Base-by-base conservation (phyloP, 1,140 invertebrate genomes). In the Drosophila arawakana region DNA sequence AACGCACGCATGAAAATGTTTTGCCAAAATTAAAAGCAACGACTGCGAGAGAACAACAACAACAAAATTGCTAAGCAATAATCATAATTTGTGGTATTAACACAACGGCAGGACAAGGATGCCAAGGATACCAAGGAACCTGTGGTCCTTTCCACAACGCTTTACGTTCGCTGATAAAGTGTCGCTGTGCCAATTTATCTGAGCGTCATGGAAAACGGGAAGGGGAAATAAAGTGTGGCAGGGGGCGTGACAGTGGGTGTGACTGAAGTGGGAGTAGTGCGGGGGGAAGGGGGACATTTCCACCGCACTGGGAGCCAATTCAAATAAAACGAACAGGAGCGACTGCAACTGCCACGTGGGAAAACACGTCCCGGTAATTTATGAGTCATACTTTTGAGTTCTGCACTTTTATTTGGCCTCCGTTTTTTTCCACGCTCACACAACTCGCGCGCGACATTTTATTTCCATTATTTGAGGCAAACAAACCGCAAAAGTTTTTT, bases 51-150 rank as follows among this genome's bases (percentile, higher is more conserved):
- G 35, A 11, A 57, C 10, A 39, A 18, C 44, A 71, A 10, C 66
- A 59, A 44, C 41, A 59, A 82, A 88, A 83, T 77, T 83, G 81
- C 73, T 78, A 80, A 78, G 84, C 84, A 88, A 88, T 88, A 89
- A 88, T 80, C 77, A 88, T 88, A 88, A 88, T 88, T 88, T 88
- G 80, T 52, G 73, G 84, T 67, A 83, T 88, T 86, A 88, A 52
- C 61, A 34, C 66, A 55, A 41, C 55, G 30, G 46, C 47, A 61
- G 25, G 25, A 30, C 25, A 6, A 30, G 25, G 6, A 30, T 30
- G 25, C 25, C 25, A 30, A 30, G 43, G 25, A 66, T 43, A 30
- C 35, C 43, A 13, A 30, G 25, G 50, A 41, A 54, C 41, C 50
- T 65, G 57, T 59, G 41, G 57, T 59, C 41, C 25, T 54, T 35